Conservation (phyloP, 64 coral and sea anemone species). For the Montipora foliosa region DNA sequence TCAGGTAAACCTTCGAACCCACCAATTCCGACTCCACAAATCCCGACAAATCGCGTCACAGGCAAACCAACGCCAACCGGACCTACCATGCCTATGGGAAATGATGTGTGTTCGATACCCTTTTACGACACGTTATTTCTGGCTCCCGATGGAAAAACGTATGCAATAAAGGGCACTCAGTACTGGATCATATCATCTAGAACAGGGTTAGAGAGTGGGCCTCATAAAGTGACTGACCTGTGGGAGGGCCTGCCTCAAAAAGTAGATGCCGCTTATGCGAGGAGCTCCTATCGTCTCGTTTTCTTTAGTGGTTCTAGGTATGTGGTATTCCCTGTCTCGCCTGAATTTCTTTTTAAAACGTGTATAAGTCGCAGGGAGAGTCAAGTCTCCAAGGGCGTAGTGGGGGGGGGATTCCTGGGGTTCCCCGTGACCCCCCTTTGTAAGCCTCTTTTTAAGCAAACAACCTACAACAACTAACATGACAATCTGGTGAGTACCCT, state of each 20-base stretch:
- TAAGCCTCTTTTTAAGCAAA: too few species aligned
- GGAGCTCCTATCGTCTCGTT: conserved; percentile 34
- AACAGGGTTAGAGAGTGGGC: conserved; percentile 38
- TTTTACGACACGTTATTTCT: conserved; percentile 26
- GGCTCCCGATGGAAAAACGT: conserved; percentile 58
- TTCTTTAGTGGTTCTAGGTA: conserved; percentile 78
- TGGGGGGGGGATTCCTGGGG: too few species aligned
- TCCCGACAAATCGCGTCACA: not conserved
- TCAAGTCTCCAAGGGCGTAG: too few species aligned
- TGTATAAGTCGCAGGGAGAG: too few species aligned
- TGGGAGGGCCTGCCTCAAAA: conserved; percentile 58
- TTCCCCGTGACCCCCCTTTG: too few species aligned
- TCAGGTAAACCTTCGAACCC: conserved; percentile 1
- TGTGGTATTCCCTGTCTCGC: not conserved
- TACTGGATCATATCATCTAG: conserved; percentile 52
- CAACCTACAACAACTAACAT: too few species aligned
- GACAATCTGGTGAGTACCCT: too few species aligned
- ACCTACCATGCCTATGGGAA: not conserved
- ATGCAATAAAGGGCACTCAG: conserved; percentile 61
- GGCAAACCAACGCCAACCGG: not conserved
- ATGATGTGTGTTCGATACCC: conserved; percentile 20
- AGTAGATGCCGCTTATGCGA: conserved; percentile 76
- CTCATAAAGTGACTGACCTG: conserved; percentile 47
- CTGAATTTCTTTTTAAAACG: not conserved
- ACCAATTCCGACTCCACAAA: not conserved